These are phyloP conservation scores for Acanthurus leucopareius DNA, from an alignment of 2,797 vertebrate genomes.

Conservation along the genomic window DNA sequence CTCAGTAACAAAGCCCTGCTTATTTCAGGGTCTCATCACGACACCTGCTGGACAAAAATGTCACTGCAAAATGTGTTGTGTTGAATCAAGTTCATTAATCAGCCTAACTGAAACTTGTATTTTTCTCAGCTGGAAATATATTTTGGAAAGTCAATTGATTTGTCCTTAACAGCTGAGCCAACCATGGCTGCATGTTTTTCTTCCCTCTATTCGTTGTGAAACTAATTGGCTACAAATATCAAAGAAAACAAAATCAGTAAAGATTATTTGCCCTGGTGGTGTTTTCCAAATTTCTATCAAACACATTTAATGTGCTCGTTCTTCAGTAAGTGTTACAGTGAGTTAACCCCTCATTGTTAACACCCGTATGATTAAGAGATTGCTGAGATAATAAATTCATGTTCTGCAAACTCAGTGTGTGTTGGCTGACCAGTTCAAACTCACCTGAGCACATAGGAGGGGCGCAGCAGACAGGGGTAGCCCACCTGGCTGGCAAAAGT, in stretches of 20 bases:
- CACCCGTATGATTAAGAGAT: not conserved
- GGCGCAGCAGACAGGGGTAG: conserved; percentile 94
- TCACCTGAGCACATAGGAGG: conserved; percentile 96
- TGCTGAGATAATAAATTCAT: not conserved
- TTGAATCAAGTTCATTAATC: conserved; percentile 38
- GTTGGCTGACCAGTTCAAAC: not conserved
- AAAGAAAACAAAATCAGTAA: not conserved
- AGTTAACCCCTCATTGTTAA: not conserved
- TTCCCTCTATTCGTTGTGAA: not conserved
- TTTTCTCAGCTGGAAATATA: conserved; percentile 27
- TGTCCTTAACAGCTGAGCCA: not conserved
- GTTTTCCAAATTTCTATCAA: not conserved
- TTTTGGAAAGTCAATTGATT: not conserved
- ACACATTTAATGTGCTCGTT: not conserved
- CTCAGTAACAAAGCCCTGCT: conserved; percentile 7
- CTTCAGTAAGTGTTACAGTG: not conserved
- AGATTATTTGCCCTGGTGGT: not conserved
- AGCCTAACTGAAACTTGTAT: conserved; percentile 11
- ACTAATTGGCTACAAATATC: not conserved
- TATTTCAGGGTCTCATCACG: conserved; percentile 57
- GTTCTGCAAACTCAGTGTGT: not conserved
- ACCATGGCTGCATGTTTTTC: not conserved
- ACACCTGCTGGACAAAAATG: conserved; percentile 71
- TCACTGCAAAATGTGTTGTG: conserved; percentile 48
- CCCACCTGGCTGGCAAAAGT: conserved; percentile 90